Evolutionary conservation across 64 coral and sea anemone species (phyloP).

Genomic region (Acropora yongei): DNA sequence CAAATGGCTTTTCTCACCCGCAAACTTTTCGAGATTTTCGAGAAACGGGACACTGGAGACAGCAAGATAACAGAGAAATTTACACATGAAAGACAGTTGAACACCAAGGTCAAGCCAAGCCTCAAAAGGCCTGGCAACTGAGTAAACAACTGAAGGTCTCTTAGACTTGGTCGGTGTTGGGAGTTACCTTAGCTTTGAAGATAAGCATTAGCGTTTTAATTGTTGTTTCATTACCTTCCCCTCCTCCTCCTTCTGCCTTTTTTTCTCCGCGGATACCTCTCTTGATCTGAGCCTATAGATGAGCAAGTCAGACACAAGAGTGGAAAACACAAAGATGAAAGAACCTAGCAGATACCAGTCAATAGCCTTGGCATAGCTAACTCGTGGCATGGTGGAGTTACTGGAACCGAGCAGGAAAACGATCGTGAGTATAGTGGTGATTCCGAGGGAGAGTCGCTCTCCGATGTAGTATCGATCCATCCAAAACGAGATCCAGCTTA

Average conservation of each 20-base stretch:
- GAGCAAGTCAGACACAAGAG: conserved; percentile 84
- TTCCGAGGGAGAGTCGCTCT: conserved; percentile 86
- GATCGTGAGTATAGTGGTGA: conserved; percentile 89
- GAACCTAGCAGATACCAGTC: conserved; percentile 94
- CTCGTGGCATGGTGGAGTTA: conserved; percentile 95
- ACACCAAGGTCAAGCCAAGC: too few species aligned
- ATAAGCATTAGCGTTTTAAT: not conserved
- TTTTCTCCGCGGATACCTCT: not conserved
- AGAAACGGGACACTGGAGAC: too few species aligned
- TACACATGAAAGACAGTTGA: too few species aligned
- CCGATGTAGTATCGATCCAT: conserved; percentile 94
- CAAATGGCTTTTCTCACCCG: too few species aligned
- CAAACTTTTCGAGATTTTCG: too few species aligned
- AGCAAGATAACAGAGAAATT: too few species aligned
- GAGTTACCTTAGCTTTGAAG: too few species aligned
- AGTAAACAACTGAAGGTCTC: too few species aligned
- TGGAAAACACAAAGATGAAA: conserved; percentile 91
- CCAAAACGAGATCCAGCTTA: conserved; percentile 96
- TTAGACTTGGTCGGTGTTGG: too few species aligned
- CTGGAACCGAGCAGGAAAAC: conserved; percentile 93
- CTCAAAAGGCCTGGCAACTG: too few species aligned
- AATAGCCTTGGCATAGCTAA: conserved; percentile 91
- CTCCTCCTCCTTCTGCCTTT: not conserved
- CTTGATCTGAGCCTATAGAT: conserved; percentile 78
- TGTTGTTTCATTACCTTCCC: conserved; percentile 11